Conservation (phyloP, 2,888 invertebrate genomes). For the Synergus japonicus region DNA sequence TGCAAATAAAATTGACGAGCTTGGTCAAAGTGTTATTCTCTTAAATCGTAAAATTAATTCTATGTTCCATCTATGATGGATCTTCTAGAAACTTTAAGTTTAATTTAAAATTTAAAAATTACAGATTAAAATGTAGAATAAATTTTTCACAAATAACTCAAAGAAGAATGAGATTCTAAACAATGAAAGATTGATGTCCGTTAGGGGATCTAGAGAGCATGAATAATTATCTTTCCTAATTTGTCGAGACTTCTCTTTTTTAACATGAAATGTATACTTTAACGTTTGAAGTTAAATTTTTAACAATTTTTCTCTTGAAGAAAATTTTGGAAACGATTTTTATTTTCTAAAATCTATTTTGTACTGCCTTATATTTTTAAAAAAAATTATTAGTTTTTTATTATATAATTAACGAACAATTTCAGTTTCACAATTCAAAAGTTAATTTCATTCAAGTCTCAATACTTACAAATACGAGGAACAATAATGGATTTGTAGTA, state of each 20-base stretch:
- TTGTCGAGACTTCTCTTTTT: not conserved
- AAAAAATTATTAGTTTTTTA: slow-evolving; percentile 8
- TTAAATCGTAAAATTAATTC: slow-evolving; percentile 20
- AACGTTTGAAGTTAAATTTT: not conserved
- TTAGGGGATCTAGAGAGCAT: not conserved
- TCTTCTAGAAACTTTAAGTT: slow-evolving; percentile 28
- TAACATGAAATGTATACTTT: not conserved
- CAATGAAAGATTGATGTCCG: not conserved
- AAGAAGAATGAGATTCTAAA: slow-evolving; percentile 9
- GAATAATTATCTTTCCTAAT: not conserved
- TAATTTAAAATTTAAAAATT: slow-evolving; percentile 11
- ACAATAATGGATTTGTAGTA: not conserved
- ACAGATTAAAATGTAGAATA: slow-evolving; percentile 18
- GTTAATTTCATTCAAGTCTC: slow-evolving; percentile 14
- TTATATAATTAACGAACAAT: slow-evolving; percentile 12
- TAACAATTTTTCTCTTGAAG: slow-evolving; percentile 4
- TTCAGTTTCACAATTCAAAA: not conserved
- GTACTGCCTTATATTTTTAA: slow-evolving; percentile 16
- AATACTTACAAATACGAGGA: not conserved
- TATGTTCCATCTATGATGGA: slow-evolving; percentile 17
- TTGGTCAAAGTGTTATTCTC: slow-evolving; percentile 10
- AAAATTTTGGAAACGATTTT: slow-evolving; percentile 4
- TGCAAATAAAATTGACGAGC: slow-evolving; percentile 31
- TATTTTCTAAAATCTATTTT: slow-evolving; percentile 34
- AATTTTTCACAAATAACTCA: slow-evolving; percentile 16